Percentiles rank a stretch among this genome's conserved stretches.
Evolutionary conservation across 2,797 vertebrate species (phyloP).

Genomic region (Kryptolebias ocellatus): DNA sequence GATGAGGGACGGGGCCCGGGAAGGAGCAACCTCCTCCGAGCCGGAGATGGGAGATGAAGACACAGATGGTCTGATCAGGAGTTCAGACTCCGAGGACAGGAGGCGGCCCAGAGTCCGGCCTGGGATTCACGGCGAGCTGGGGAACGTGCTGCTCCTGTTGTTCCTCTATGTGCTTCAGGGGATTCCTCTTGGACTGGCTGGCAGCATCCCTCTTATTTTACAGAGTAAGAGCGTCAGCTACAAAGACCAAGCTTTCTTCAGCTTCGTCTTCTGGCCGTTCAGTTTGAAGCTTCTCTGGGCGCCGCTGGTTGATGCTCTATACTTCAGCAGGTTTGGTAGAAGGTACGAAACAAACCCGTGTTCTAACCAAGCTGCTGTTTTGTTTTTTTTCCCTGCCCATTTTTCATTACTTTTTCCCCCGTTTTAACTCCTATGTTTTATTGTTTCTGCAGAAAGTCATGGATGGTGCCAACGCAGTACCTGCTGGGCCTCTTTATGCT

Average conservation of each 20-base stretch:
- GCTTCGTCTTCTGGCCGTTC: slow-evolving; percentile 99
- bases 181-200: slow-evolving; percentile 95
- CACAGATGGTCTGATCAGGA: slow-evolving; percentile 74
- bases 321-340: slow-evolving; percentile 89
- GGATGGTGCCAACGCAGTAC: slow-evolving; percentile 98
- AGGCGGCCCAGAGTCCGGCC: slow-evolving; percentile 24
- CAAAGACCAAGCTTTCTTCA: slow-evolving; percentile 96
- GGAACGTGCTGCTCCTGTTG: slow-evolving; percentile 90
- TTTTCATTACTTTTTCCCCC: too few species aligned
- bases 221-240: slow-evolving; percentile 95
- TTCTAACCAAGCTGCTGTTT: too few species aligned
- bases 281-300: slow-evolving; percentile 98
- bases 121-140: slow-evolving; percentile 83
- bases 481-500: slow-evolving; percentile 95
- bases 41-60: slow-evolving; percentile 73
- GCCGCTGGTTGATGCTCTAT: slow-evolving; percentile 93
- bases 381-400: neutral
- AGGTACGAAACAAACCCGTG: slow-evolving; percentile 68
- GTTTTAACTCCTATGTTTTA: neutral
- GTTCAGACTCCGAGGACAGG: slow-evolving; percentile 44
- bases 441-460: slow-evolving; percentile 85
- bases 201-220: slow-evolving; percentile 94
- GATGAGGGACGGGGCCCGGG: slow-evolving; percentile 35
- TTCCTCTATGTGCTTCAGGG: slow-evolving; percentile 97
- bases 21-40: slow-evolving; percentile 51